These are phyloP conservation scores for Tenrec ecaudatus DNA, from an alignment of 2,113 vertebrate species.

Conservation along the genomic window DNA sequence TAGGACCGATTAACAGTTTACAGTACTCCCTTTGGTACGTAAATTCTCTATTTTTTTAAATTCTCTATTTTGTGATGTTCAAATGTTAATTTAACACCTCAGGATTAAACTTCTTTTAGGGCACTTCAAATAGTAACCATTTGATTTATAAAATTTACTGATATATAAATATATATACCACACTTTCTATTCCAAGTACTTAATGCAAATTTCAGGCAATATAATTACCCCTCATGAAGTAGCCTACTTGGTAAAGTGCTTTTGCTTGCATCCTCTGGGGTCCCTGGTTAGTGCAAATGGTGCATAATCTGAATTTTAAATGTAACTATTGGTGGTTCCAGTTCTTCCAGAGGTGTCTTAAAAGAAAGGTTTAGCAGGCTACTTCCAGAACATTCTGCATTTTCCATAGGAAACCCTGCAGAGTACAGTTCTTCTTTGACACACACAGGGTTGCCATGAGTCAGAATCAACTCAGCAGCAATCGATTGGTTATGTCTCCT, in stretches of 20 bases:
- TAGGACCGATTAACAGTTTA: not conserved
- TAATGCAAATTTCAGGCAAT: not conserved
- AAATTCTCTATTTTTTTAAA: not conserved
- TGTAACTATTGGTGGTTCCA: not conserved
- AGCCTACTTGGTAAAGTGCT: not conserved
- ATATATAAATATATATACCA: not conserved
- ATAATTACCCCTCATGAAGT: not conserved
- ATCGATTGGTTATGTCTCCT: not conserved
- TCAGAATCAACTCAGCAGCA: not conserved
- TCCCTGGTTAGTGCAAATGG: not conserved
- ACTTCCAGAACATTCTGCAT: not conserved
- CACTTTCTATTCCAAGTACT: not conserved
- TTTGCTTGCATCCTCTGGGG: too few species aligned
- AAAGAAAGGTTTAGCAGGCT: not conserved
- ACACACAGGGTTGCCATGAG: not conserved
- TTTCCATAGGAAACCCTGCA: not conserved
- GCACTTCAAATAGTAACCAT: conserved; percentile 10
- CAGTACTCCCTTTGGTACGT: not conserved
- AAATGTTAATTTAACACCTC: not conserved
- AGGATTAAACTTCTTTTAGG: not conserved
- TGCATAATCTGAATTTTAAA: not conserved
- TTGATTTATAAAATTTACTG: conserved; percentile 5
- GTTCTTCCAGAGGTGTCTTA: not conserved
- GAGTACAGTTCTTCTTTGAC: not conserved
- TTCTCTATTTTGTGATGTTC: not conserved